Base-by-base conservation (phyloP, 92 coral and sea anemone species). In the Actinernus sp. region DNA sequence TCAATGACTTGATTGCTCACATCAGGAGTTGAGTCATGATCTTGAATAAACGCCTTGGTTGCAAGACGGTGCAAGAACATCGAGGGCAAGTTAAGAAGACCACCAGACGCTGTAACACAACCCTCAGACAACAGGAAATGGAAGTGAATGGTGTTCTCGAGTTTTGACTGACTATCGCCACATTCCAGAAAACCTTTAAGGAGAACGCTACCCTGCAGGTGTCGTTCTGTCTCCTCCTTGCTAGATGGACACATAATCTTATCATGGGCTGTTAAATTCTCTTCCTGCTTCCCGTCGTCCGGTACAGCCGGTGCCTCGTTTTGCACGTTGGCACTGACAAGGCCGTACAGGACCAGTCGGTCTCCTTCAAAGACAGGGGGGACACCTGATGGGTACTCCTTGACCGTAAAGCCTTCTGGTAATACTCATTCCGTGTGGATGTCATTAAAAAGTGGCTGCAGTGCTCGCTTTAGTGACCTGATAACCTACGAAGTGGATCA, bases 361-460 rank as follows among this genome's bases (percentile, higher is more conserved):
- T 88, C 84, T 22, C 95, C 95, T 12, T 58, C 13, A 62, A 75
- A 83, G n/a, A 88, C 52, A 23, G 83, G 68, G 24, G 90, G 87
- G 21, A 63, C 51, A 20, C 48, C 33, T 2, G 78, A 29, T 18
- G 98, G 98, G 57, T 73, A 62, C 26, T 61, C 61, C 20, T 76
- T 58, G 31, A 81, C 83, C 17, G 43, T 48, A 72, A 68, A 86
- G 19, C 73, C 77, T 26, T 58, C 48, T 26, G 93, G 82, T n/a
- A 86, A 72, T 50, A 43, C 63, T 91, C 92, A 93, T 16, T 76
- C 68, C 12, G 82, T 46, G 18, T 57, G 33, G 37, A 70, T 40
- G 46, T 70, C 90, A 36, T 75, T 72, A 6, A 93, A 66, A 3
- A 76, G 88, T 7, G 98, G 98, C 31, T 89, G 93, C 29, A 86